Evolutionary conservation across 2,113 vertebrate species (phyloP).

Genomic region (Rhea pennata): DNA sequence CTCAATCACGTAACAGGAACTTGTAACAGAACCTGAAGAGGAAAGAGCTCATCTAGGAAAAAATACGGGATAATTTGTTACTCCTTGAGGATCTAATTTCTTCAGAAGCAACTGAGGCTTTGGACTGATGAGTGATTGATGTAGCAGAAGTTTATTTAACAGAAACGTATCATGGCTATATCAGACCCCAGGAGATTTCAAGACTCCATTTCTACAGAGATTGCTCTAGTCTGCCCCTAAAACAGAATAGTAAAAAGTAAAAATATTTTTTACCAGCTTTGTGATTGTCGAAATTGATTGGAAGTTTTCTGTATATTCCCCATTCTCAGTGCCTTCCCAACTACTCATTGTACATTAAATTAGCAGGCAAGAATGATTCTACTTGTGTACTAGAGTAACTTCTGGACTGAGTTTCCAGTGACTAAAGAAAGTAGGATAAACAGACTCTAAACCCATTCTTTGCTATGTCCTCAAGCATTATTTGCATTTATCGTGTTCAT

Average conservation of each 20-base stretch:
- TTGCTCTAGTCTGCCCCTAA: neutral
- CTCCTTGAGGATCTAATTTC: neutral
- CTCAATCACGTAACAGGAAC: neutral
- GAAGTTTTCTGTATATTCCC: neutral
- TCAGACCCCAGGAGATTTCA: neutral
- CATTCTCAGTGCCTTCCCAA: neutral
- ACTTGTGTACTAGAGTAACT: neutral
- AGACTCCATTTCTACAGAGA: neutral
- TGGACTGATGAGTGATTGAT: neutral
- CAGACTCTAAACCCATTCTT: neutral
- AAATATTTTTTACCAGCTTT: neutral
- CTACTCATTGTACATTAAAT: neutral
- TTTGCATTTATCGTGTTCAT: neutral
- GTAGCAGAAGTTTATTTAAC: neutral
- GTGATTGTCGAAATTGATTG: neutral
- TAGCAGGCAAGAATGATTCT: neutral
- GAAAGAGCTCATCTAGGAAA: neutral
- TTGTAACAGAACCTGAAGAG: neutral
- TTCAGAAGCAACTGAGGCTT: neutral
- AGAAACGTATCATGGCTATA: neutral
- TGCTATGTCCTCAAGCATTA: neutral
- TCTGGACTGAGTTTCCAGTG: neutral
- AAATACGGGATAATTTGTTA: neutral
- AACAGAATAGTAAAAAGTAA: neutral
- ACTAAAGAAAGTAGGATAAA: neutral